phyloP scores from a whole-genome alignment of 1,140 invertebrate species.

The Thaumetopoea pityocampa region DNA sequence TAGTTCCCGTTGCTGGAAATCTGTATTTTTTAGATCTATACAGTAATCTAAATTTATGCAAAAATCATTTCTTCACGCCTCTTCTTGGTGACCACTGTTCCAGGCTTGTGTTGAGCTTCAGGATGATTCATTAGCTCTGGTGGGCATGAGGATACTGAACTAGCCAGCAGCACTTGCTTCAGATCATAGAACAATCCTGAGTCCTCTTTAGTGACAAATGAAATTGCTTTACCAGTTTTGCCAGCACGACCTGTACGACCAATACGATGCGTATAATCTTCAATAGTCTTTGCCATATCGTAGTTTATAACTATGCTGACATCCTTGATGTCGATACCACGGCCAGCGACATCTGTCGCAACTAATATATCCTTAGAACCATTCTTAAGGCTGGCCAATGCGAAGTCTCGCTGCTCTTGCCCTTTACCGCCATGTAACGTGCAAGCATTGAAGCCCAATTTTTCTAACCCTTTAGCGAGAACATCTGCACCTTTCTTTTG shows the following conservation, averaged over 20 bases:
- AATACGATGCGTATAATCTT: constrained; percentile 99
- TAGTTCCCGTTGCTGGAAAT: too few relatives aligned
- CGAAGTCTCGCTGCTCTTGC: constrained; percentile 99
- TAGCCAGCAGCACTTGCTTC: constrained; percentile 92
- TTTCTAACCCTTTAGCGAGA: constrained; percentile 96
- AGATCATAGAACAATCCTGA: constrained; percentile 97
- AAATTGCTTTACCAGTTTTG: constrained; percentile 96
- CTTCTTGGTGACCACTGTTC: constrained; percentile 95
- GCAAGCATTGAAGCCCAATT: constrained; percentile 97
- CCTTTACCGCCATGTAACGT: constrained; percentile 99
- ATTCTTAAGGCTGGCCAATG: constrained; percentile 95
- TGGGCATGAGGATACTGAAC: constrained; percentile 96
- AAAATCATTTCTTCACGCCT: constrained; percentile 97
- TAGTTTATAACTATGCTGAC: constrained; percentile 99
- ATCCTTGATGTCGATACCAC: constrained; percentile 99
- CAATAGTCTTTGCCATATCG: constrained; percentile 99
- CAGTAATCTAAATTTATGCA: too few relatives aligned
- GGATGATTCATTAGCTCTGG: constrained; percentile 98
- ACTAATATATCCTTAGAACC: constrained; percentile 98
- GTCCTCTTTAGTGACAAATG: constrained; percentile 98
- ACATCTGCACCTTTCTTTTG: constrained; percentile 99
- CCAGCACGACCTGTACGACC: constrained; percentile 99
- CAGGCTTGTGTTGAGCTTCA: constrained; percentile 98
- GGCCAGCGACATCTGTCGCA: constrained; percentile 99
- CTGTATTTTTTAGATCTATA: too few relatives aligned